phyloP scores from a whole-genome alignment of 2,797 vertebrate species.

The Peromyscus eremicus region DNA sequence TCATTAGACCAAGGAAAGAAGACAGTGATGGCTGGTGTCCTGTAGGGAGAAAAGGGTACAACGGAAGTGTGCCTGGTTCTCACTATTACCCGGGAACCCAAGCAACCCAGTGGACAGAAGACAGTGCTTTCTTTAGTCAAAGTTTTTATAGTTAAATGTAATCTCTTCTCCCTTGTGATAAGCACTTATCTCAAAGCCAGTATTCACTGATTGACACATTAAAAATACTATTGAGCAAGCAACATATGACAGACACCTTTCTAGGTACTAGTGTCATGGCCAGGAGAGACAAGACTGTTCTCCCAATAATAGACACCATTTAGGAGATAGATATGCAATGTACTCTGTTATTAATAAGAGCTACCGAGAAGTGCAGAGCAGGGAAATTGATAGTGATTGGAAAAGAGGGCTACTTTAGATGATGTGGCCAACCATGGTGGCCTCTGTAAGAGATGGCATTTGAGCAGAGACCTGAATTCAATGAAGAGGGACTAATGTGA shows the following conservation, averaged over 20 bases:
- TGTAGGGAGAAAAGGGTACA: background rate
- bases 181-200: background rate
- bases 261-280: background rate
- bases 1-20: conserved; percentile 61
- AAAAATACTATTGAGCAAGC: background rate
- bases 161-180: background rate
- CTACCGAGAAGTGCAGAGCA: background rate
- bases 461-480: background rate
- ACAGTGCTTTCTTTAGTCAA: background rate
- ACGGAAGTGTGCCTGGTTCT: background rate
- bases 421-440: background rate
- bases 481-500: background rate
- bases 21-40: conserved; percentile 32
- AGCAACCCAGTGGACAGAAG: conserved; percentile 26
- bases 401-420: background rate
- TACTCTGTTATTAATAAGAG: conserved; percentile 33
- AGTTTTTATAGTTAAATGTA: background rate
- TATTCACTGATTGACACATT: background rate
- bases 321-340: background rate
- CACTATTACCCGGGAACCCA: conserved; percentile 42
- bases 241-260: background rate
- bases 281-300: background rate
- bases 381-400: background rate
- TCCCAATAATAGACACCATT: background rate
- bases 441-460: background rate